Percentiles rank a stretch among this genome's conserved stretches.
These are phyloP conservation scores for Enteromius unitaeniatus DNA, from an alignment of 2,797 vertebrate genomes.

Conservation along the genomic window DNA sequence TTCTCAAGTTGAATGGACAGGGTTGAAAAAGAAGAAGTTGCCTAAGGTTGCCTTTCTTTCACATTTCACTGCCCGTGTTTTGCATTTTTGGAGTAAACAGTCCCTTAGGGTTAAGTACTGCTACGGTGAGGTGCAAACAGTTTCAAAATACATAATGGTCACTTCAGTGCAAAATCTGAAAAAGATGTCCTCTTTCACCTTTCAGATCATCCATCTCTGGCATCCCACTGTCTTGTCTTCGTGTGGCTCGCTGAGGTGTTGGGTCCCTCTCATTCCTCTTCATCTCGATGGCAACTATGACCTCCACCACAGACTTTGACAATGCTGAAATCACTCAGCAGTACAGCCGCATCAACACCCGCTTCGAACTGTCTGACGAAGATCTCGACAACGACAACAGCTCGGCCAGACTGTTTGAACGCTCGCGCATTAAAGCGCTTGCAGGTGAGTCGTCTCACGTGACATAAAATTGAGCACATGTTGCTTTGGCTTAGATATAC, in stretches of 20 bases:
- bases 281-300: constrained; percentile 68
- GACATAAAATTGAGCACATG: constrained; percentile 11
- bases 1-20: too few relatives aligned
- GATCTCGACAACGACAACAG: constrained; percentile 97
- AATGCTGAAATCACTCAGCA: constrained; percentile 93
- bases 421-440: constrained; percentile 97
- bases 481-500: constrained; percentile 28
- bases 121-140: neutral
- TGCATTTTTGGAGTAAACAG: neutral
- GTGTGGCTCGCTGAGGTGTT: constrained; percentile 33
- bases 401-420: constrained; percentile 93
- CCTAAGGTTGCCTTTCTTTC: neutral
- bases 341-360: constrained; percentile 90
- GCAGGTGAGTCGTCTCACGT: constrained; percentile 82
- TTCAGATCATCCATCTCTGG: constrained; percentile 32
- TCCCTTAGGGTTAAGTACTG: neutral
- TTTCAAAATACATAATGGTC: neutral
- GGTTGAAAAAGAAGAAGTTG: neutral
- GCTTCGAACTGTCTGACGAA: constrained; percentile 88
- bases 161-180: neutral
- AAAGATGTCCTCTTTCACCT: constrained; percentile 20
- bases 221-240: constrained; percentile 14
- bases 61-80: neutral
- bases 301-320: constrained; percentile 92
- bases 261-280: constrained; percentile 52